Conservation (phyloP, 2,113 vertebrate species). For the Gobiocypris rarus region DNA sequence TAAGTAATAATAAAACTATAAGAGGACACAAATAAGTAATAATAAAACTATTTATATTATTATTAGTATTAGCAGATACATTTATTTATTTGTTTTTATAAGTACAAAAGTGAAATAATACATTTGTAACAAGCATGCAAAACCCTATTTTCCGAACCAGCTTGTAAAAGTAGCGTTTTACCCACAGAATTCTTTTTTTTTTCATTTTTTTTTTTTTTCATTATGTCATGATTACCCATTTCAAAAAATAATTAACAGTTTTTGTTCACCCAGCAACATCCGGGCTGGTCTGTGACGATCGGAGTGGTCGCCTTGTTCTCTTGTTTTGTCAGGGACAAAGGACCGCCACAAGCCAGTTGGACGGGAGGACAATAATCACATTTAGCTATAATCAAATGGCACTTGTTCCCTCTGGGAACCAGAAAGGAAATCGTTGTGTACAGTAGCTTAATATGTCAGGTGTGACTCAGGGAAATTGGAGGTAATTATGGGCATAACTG, state of each 20-base stretch:
- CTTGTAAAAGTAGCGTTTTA: neutral
- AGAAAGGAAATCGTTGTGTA: conserved; percentile 47
- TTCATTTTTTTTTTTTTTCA: neutral
- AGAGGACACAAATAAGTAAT: neutral
- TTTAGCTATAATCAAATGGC: conserved; percentile 61
- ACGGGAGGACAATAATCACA: conserved; percentile 54
- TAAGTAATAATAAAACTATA: no score
- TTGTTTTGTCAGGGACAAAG: conserved; percentile 42
- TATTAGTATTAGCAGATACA: no score
- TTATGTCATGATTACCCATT: conserved; percentile 53
- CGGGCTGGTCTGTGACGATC: conserved; percentile 40
- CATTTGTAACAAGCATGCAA: neutral
- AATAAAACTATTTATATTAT: neutral
- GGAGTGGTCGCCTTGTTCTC: conserved; percentile 30
- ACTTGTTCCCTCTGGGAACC: conserved; percentile 48
- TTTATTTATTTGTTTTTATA: no score
- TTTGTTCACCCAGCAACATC: conserved; percentile 50
- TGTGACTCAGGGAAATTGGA: conserved; percentile 52
- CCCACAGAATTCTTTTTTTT: neutral
- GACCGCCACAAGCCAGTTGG: conserved; percentile 13
- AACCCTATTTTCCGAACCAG: neutral
- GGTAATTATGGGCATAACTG: conserved; percentile 47
- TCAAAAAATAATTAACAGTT: conserved; percentile 56
- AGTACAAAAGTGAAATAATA: neutral
- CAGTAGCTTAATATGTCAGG: conserved; percentile 57